A percentile compares a stretch with the other conserved stretches of the same genome.
phyloP scores from a whole-genome alignment of 1,140 invertebrate genomes.

The Cotesia chilonis region DNA sequence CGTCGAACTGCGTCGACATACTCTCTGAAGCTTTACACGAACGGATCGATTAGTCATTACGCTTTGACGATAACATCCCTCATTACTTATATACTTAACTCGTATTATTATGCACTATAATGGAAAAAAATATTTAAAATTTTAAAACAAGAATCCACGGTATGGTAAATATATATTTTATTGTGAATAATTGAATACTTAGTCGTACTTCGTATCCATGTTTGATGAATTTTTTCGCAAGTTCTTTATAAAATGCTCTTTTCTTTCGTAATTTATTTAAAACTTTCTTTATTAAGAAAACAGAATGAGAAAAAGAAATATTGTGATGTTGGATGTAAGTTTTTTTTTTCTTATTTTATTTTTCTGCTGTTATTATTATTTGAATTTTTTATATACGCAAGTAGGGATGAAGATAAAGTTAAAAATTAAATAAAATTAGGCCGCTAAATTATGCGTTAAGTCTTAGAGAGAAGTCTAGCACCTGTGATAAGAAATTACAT shows the following conservation, averaged over 20 bases:
- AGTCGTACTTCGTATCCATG: no score
- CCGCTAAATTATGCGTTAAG: not conserved
- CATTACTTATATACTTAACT: slow-evolving; percentile 1
- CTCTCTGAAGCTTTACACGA: not conserved
- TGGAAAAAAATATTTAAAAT: not conserved
- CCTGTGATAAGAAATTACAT: slow-evolving; percentile 35
- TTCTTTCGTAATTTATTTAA: not conserved
- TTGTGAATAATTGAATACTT: no score
- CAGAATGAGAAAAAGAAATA: not conserved
- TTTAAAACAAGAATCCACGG: not conserved
- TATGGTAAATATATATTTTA: no score
- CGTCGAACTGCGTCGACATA: slow-evolving; percentile 12
- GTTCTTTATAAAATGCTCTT: no score
- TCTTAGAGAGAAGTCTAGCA: slow-evolving; percentile 4
- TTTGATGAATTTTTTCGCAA: no score
- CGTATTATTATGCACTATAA: not conserved
- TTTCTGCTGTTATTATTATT: not conserved
- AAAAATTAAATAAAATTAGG: slow-evolving; percentile 12
- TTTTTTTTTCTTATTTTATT: not conserved
- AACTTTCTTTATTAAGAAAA: not conserved
- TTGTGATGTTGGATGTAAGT: not conserved
- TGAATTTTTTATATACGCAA: not conserved
- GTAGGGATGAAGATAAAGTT: not conserved
- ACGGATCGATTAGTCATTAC: slow-evolving; percentile 20
- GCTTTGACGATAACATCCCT: slow-evolving; percentile 18